Evolutionary conservation across 2,888 invertebrate species (phyloP), one percentile per base, ranked within the genome.

Genomic region (Mesoligia furuncula): DNA sequence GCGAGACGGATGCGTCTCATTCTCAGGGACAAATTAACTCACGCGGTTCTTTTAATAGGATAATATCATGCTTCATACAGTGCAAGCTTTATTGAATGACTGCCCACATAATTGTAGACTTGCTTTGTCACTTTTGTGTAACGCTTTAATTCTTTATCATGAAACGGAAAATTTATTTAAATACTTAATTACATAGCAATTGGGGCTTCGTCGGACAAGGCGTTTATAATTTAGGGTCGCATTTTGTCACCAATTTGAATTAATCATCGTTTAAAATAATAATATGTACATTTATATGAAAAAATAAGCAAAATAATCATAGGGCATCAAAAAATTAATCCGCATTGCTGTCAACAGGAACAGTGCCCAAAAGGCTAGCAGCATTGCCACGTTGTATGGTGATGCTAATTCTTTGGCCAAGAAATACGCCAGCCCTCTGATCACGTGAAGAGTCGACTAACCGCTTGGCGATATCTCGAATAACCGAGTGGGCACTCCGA

Each of bases 31-130:
- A 90, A 92, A 94, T 95, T 95, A 94, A 94, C 90, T 83, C 87
- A 90, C 90, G 90, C 90, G 89, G 84, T 79, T 85, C 73, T 84
- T 90, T 90, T 93, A 93, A 94, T 92, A 90, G 93, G 93, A 94
- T 95, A 94, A 95, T 94, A 92, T 93, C 92, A 90, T 88, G 90
- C 92, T 91, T 94, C 93, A 92, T 91, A 91, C 94, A 92, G 91
- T 93, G 92, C 91, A 90, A 91, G 90, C 89, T 92, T 92, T 92
- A 95, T 94, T 94, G 92, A 91, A 92, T 93, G 91, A 93, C 90
- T 81, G 83, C 84, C 90, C 91, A 85, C 91, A 92, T 94, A 94
- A 94, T 94, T 94, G 91, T 87, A 89, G 88, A 80, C 84, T 89
- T 92, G 91, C 90, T 88, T 91, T 86, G 89, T 82, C 85, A 83